Conservation (phyloP, 2,113 vertebrate species). For the Tichodroma muraria region DNA sequence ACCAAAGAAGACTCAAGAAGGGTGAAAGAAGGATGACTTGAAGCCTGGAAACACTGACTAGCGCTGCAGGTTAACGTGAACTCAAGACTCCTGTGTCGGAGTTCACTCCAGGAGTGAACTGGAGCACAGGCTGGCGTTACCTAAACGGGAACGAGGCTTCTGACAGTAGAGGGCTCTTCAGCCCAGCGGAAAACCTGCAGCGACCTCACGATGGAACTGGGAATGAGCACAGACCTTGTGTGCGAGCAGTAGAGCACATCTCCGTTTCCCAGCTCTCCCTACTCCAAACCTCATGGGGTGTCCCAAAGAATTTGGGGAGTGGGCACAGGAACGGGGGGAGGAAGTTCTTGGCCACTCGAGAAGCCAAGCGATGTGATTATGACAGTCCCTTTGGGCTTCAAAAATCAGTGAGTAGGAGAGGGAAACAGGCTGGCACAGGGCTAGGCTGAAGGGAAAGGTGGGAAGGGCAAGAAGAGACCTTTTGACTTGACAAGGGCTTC, state of each 20-base stretch:
- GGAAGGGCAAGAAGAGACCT: background rate
- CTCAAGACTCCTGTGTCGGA: background rate
- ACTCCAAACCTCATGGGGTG: background rate
- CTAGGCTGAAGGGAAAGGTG: background rate
- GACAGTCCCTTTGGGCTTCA: background rate
- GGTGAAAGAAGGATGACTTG: background rate
- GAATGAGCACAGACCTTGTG: background rate
- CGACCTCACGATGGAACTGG: background rate
- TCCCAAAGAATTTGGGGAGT: background rate
- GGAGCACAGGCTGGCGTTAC: fast-evolving
- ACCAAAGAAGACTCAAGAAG: background rate
- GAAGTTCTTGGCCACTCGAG: background rate
- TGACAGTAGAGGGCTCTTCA: conserved; percentile 24
- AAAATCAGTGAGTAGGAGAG: background rate
- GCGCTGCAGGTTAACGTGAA: background rate
- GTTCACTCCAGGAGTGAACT: too few relatives aligned
- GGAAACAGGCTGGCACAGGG: background rate
- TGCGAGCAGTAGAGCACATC: background rate
- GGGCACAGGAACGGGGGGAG: background rate
- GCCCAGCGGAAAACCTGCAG: background rate
- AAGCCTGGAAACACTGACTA: background rate
- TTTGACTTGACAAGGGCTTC: background rate
- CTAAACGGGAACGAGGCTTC: background rate
- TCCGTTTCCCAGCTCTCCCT: background rate
- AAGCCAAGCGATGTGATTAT: fast-evolving